These are phyloP conservation scores for Erebia palarica DNA, from an alignment of 2,888 invertebrate species.

Conservation along the genomic window DNA sequence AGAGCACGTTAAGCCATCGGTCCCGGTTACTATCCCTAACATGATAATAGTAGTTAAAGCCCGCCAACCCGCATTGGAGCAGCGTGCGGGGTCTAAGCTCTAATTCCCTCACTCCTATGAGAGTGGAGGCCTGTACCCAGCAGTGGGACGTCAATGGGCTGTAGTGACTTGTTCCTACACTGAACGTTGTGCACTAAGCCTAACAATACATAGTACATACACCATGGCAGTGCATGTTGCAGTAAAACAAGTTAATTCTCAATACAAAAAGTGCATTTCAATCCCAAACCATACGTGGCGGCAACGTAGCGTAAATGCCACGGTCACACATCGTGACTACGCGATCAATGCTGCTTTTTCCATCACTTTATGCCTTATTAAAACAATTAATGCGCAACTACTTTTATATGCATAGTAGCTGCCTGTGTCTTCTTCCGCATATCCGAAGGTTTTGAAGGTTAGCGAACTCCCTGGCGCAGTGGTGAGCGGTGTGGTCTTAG, in stretches of 20 bases:
- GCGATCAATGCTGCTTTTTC: constrained; percentile 63
- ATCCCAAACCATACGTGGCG: constrained; percentile 60
- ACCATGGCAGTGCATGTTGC: constrained; percentile 34
- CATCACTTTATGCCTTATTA: constrained; percentile 74
- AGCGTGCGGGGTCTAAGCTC: no score
- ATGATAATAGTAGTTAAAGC: no score
- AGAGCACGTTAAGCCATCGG: no score
- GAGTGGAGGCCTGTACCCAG: no score
- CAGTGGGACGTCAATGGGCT: no score
- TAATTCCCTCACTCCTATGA: no score
- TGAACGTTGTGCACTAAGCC: constrained; percentile 21
- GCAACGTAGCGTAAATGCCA: constrained; percentile 80
- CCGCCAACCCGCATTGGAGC: no score
- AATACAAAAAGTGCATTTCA: constrained; percentile 67
- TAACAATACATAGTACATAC: constrained; percentile 32
- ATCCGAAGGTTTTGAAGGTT: not conserved
- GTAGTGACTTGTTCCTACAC: not conserved
- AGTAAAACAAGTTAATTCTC: constrained; percentile 40
- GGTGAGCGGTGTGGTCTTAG: no score
- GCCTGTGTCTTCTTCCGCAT: not conserved
- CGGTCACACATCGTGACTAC: constrained; percentile 75
- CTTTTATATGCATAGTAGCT: constrained; percentile 42
- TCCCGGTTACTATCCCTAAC: no score
- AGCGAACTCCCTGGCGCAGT: no score
- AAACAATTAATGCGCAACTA: constrained; percentile 75